Conservation (phyloP, 2,113 vertebrate genomes). For the Balaeniceps rex region DNA sequence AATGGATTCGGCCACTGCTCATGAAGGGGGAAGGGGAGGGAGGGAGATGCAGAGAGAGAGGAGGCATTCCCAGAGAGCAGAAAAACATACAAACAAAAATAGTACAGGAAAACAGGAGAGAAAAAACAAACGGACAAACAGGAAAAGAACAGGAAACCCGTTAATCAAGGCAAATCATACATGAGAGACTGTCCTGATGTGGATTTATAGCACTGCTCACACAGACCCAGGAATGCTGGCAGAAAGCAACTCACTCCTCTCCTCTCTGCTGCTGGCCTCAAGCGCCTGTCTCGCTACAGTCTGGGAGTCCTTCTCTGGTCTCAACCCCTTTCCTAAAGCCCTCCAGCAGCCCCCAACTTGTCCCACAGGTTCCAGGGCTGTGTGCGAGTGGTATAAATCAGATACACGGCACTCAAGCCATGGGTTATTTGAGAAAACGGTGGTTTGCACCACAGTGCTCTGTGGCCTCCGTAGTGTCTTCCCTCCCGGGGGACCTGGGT, state of each 20-base stretch:
- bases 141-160: conserved; percentile 82
- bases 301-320: neutral
- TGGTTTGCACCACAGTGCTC: neutral
- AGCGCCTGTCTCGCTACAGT: neutral
- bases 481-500: conserved; percentile 19
- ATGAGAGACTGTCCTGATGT: conserved; percentile 70
- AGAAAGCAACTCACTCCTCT: conserved; percentile 25
- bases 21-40: conserved; percentile 72
- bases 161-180: conserved; percentile 82
- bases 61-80: conserved; percentile 79
- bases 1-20: conserved; percentile 99
- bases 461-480: conserved; percentile 4
- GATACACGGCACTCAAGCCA: conserved; percentile 73
- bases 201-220: conserved; percentile 79
- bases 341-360: conserved; percentile 24
- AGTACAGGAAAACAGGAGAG: conserved; percentile 72
- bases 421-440: conserved; percentile 47
- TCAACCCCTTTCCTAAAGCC: neutral
- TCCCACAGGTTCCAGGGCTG: conserved; percentile 75
- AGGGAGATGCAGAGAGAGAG: conserved; percentile 73
- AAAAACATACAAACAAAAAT: conserved; percentile 68
- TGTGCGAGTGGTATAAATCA: conserved; percentile 79
- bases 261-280: conserved; percentile 24
- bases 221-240: conserved; percentile 72
- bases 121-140: conserved; percentile 79